These are phyloP conservation scores for Leptopilina myrica DNA, from an alignment of 2,888 invertebrate genomes.

Conservation along the genomic window DNA sequence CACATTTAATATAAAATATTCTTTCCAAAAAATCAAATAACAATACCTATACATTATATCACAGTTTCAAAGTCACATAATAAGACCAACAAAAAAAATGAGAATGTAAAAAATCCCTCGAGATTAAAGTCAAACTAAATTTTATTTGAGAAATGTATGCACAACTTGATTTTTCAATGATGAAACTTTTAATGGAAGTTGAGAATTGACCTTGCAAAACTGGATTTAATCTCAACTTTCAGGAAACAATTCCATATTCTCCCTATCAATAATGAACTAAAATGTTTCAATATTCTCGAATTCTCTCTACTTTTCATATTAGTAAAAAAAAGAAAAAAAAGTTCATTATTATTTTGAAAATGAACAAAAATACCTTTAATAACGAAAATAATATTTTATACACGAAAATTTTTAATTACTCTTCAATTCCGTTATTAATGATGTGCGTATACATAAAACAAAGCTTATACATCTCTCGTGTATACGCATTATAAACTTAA, in stretches of 20 bases:
- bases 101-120: background rate
- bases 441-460: background rate
- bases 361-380: background rate
- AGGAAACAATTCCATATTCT: slow-evolving; percentile 11
- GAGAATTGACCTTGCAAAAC: slow-evolving; percentile 19
- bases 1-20: too few species aligned
- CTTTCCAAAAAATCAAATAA: too few species aligned
- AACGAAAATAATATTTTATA: background rate
- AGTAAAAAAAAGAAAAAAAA: background rate
- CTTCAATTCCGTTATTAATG: background rate
- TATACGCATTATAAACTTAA: slow-evolving; percentile 3
- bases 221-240: slow-evolving; percentile 27
- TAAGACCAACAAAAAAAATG: background rate
- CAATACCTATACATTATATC: background rate
- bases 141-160: slow-evolving; percentile 3
- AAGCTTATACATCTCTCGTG: background rate
- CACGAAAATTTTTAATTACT: background rate
- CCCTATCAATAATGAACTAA: slow-evolving; percentile 10
- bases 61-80: background rate
- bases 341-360: background rate
- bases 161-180: slow-evolving; percentile 20
- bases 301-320: background rate
- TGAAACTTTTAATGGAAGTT: slow-evolving; percentile 37
- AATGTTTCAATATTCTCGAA: background rate
- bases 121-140: slow-evolving; percentile 1